phyloP scores from a whole-genome alignment of 2,888 invertebrate genomes.

The Morinoia aosen region DNA sequence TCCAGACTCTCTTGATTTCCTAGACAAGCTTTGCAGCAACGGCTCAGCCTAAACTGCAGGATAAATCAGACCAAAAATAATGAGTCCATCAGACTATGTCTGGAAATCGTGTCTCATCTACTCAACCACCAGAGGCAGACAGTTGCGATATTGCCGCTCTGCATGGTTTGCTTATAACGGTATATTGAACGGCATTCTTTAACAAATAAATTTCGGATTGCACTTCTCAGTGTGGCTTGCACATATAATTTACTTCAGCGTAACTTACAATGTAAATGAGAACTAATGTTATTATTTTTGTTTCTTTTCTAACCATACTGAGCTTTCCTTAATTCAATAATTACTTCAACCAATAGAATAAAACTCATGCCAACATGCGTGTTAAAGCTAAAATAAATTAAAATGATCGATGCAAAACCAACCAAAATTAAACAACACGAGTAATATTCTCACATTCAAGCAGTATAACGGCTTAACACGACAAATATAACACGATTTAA shows the following conservation, averaged over 20 bases:
- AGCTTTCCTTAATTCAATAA: not conserved
- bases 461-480: not conserved
- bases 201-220: not conserved
- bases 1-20: not conserved
- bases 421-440: not conserved
- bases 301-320: not conserved
- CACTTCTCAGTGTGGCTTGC: not conserved
- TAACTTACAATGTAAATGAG: not conserved
- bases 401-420: not conserved
- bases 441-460: not conserved
- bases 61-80: no score
- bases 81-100: not conserved
- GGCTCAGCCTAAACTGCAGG: not conserved
- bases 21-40: not conserved
- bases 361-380: not conserved
- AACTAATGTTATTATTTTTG: not conserved
- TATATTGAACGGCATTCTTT: not conserved
- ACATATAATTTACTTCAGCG: not conserved
- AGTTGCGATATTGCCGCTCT: not conserved
- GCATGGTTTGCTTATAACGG: not conserved
- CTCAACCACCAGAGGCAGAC: no score
- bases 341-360: not conserved
- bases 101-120: not conserved
- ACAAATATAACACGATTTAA: not conserved
- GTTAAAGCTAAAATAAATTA: not conserved